Base-by-base conservation (phyloP, 2,797 vertebrate species). In the Darevskia mixta region DNA sequence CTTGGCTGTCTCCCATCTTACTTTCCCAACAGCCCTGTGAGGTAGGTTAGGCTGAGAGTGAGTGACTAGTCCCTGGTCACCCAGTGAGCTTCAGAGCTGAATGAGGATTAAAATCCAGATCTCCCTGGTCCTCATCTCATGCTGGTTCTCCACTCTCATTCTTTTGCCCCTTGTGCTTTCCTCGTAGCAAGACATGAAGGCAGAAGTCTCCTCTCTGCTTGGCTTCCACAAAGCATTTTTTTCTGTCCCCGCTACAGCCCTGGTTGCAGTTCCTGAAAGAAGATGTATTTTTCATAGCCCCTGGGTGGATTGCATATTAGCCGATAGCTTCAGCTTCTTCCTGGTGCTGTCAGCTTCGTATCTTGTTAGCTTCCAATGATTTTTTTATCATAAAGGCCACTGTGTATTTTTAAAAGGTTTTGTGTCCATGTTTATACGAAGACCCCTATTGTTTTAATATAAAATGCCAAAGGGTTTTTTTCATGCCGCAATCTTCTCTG, bases 381-480 rank as follows among this genome's bases (percentile, higher is more conserved):
- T 87, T 90, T 67, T 75, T 41, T 43, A 23, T 89, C 90, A 10
- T 0, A n/a, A 79, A 87, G 25, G 80, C 90, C 84, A 41, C 87
- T 23, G 91, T 35, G 17, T 32, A 27, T 87, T 92, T 93, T 72
- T 84, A 67, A 86, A 66, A 76, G 23, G 27, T 43, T 18, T 35
- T 41, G 85, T 27, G 27, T 49, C 2, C 75, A 66, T n/a, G 13
- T 89, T 85, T 55, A 23, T 67, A 78, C 45, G 96, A 64, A 87
- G 96, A 97, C 95, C 20, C 96, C 97, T 94, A 90, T 98, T 97
- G 97, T 97, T 96, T 95, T 43, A 88, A 32, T 25, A 80, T 25
- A 0, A 95, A 95, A 95, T 95, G 95, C 94, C 95, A 93, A 5
- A 84, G 94, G 94, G 6, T 55, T 55, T 55, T 55, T 88, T 90